Percentiles rank a stretch among this genome's conserved stretches.
phyloP scores from a whole-genome alignment of 2,888 invertebrate genomes.

The Sympetrum striolatum region DNA sequence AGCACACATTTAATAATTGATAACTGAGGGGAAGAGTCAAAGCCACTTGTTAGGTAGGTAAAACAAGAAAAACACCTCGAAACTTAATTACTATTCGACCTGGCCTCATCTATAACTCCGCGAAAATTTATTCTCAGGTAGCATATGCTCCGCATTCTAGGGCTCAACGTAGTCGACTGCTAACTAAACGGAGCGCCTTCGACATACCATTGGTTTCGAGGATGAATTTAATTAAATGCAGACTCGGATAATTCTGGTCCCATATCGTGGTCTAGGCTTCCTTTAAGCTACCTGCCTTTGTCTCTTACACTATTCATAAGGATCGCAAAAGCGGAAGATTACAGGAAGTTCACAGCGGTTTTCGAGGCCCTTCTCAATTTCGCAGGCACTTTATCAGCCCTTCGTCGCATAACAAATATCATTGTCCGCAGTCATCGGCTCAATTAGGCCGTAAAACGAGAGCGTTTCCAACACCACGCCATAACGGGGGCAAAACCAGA shows the following conservation, averaged over 20 bases:
- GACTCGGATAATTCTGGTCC: background rate
- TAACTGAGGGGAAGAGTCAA: too few species aligned
- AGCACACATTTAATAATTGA: too few species aligned
- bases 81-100: too few species aligned
- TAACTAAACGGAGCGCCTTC: too few species aligned
- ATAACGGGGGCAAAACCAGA: background rate
- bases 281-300: background rate
- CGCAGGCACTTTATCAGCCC: background rate
- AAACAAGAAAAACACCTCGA: too few species aligned
- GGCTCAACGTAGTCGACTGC: too few species aligned
- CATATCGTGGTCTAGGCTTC: background rate
- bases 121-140: too few species aligned
- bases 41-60: too few species aligned
- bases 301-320: background rate
- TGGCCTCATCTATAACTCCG: too few species aligned
- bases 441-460: slow-evolving; percentile 16
- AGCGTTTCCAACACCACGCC: background rate
- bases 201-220: background rate
- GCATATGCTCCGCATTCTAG: too few species aligned
- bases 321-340: background rate
- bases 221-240: background rate
- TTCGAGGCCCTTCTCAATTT: background rate
- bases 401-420: background rate
- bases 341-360: background rate
- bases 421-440: background rate